Evolutionary conservation across 2,888 invertebrate genomes (phyloP).

Genomic region (Dryadula phaetusa): DNA sequence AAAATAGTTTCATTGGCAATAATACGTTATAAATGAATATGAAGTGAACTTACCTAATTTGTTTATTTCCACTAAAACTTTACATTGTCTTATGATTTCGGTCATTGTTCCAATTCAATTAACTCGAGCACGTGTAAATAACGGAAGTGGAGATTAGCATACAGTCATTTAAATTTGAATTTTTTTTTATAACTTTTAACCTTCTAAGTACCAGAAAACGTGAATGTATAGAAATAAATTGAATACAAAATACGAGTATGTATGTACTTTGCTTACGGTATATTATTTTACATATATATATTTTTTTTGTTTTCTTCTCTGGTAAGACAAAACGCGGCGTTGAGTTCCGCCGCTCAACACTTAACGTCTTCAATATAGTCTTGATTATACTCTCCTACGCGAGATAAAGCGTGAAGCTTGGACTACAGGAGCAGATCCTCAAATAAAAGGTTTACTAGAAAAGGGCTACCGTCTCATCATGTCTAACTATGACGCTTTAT

Average conservation of each 20-base stretch:
- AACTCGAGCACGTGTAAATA: constrained; percentile 14
- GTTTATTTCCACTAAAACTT: constrained; percentile 21
- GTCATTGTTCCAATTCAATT: constrained; percentile 34
- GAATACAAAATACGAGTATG: constrained; percentile 4
- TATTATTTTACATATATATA: too few species aligned
- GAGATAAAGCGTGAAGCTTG: too few species aligned
- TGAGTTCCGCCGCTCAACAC: too few species aligned
- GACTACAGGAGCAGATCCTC: constrained; percentile 88
- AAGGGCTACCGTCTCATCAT: constrained; percentile 91
- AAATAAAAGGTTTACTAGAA: constrained; percentile 86
- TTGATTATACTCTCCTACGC: too few species aligned
- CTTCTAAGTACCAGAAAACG: constrained; percentile 1
- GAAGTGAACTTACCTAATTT: neutral
- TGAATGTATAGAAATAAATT: neutral
- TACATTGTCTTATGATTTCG: constrained; percentile 36
- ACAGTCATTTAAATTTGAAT: neutral
- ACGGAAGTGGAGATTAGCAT: constrained; percentile 16
- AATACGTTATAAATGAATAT: too few species aligned
- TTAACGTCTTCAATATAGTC: too few species aligned
- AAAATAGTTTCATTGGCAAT: too few species aligned
- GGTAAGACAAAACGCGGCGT: too few species aligned
- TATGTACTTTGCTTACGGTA: neutral
- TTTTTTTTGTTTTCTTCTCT: too few species aligned
- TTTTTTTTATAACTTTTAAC: constrained; percentile 16
- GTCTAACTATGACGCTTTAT: constrained; percentile 94